A percentile compares a stretch with the other conserved stretches of the same genome.
These are phyloP conservation scores for Ptychochromis oligacanthus DNA, from an alignment of 2,113 vertebrate species.

Conservation along the genomic window DNA sequence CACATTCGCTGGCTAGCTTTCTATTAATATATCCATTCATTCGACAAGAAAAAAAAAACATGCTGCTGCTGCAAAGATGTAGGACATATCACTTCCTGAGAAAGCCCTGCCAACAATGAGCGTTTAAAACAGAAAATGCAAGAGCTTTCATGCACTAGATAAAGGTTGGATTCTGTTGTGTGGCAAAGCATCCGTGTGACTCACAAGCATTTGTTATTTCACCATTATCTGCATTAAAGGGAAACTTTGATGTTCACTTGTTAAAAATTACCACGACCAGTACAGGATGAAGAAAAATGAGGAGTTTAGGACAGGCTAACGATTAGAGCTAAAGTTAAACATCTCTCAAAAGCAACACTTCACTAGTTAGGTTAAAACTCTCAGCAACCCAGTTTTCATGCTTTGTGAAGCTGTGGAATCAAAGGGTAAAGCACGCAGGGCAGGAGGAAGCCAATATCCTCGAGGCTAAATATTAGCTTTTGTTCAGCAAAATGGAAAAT, in stretches of 20 bases:
- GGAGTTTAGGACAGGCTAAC: neutral
- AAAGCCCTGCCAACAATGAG: slow-evolving; percentile 9
- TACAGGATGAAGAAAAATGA: neutral
- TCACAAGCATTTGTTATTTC: neutral
- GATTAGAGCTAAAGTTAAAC: neutral
- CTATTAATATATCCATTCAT: slow-evolving; percentile 63
- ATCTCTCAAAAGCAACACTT: neutral
- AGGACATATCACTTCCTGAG: slow-evolving; percentile 55
- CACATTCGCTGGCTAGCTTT: neutral
- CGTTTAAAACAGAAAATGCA: slow-evolving; percentile 21
- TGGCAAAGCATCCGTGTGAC: neutral
- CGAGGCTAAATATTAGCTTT: slow-evolving; percentile 4
- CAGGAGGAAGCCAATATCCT: neutral
- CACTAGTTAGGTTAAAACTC: neutral
- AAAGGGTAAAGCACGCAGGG: neutral
- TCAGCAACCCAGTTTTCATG: neutral
- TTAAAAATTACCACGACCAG: slow-evolving; percentile 1
- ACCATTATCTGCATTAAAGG: neutral
- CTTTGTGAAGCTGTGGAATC: neutral
- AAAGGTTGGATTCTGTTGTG: slow-evolving; percentile 2
- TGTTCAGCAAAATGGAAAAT: neutral
- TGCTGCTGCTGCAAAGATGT: slow-evolving; percentile 40
- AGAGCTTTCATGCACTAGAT: slow-evolving; percentile 13
- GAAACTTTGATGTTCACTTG: neutral
- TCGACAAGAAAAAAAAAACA: slow-evolving; percentile 37